A percentile compares a stretch with the other conserved stretches of the same genome.
Conservation (phyloP, 2,113 vertebrate genomes). For the Onychostoma macrolepis region DNA sequence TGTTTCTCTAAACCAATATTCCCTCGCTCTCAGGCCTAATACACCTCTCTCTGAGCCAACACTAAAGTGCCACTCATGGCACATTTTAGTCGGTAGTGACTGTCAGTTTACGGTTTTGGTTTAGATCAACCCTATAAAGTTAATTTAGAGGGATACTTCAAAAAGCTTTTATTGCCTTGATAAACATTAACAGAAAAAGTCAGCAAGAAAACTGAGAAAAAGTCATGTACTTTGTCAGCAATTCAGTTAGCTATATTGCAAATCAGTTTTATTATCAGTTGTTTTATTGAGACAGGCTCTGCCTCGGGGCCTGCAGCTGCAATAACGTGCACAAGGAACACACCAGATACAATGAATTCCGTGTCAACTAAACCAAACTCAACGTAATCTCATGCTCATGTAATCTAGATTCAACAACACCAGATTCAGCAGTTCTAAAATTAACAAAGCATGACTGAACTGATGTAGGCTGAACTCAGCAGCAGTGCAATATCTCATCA, state of each 20-base stretch:
- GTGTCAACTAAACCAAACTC: background rate
- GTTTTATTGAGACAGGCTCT: background rate
- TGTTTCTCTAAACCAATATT: background rate
- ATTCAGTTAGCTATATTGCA: slow-evolving; percentile 18
- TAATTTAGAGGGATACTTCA: background rate
- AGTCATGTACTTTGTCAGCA: background rate
- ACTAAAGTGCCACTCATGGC: background rate
- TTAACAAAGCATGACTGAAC: slow-evolving; percentile 10
- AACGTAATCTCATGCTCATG: background rate
- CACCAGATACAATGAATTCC: background rate
- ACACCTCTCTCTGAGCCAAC: background rate
- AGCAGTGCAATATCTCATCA: background rate
- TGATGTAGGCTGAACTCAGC: background rate
- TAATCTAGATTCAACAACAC: background rate
- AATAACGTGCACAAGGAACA: background rate
- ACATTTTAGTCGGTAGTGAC: background rate
- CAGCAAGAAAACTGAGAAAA: background rate
- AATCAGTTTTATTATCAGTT: slow-evolving; percentile 14
- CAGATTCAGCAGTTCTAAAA: slow-evolving; percentile 5
- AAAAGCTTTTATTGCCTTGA: slow-evolving; percentile 8
- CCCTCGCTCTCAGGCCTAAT: background rate
- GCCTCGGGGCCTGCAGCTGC: background rate
- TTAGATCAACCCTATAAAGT: slow-evolving; percentile 9
- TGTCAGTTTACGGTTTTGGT: background rate
- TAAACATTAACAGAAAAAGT: slow-evolving; percentile 9